These are phyloP conservation scores for Pseudomyrmex pallidus DNA, from an alignment of 1,140 invertebrate species.

Conservation along the genomic window DNA sequence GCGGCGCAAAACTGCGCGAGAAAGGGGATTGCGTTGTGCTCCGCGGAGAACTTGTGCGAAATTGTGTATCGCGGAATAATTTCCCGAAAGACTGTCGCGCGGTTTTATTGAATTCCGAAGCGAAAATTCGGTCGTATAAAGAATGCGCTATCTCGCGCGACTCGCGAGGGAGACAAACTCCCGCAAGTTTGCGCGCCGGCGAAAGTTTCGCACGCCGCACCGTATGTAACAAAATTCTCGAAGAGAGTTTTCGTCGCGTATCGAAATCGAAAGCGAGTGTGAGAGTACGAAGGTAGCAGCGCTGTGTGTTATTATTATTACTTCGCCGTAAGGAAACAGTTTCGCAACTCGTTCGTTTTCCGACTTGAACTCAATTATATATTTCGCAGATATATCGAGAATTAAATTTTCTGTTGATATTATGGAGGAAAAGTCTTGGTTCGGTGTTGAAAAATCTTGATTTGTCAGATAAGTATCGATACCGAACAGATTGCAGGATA, in stretches of 20 bases:
- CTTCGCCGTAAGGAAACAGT: neutral
- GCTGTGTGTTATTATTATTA: conserved; percentile 10
- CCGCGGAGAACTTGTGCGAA: neutral
- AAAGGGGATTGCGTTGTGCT: neutral
- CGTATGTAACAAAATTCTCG: conserved; percentile 36
- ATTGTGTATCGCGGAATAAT: conserved; percentile 22
- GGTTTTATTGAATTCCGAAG: conserved; percentile 22
- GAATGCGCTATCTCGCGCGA: conserved; percentile 4
- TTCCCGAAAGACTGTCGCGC: neutral
- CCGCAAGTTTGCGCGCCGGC: conserved; percentile 25
- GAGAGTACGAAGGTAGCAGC: neutral
- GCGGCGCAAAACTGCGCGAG: neutral
- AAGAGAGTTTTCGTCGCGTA: conserved; percentile 22
- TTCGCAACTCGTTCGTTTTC: too few species aligned
- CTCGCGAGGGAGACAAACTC: conserved; percentile 18
- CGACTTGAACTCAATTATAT: too few species aligned
- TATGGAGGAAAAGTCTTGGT: too few species aligned
- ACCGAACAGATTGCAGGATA: too few species aligned
- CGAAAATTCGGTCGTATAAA: conserved; percentile 33
- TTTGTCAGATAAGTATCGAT: too few species aligned
- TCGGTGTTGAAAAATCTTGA: too few species aligned
- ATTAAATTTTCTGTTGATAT: conserved; percentile 9
- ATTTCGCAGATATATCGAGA: neutral
- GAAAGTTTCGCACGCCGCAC: conserved; percentile 1
- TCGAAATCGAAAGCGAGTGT: conserved; percentile 15